phyloP scores from a whole-genome alignment of 2,888 invertebrate genomes.

The Itoplectis maculator region DNA sequence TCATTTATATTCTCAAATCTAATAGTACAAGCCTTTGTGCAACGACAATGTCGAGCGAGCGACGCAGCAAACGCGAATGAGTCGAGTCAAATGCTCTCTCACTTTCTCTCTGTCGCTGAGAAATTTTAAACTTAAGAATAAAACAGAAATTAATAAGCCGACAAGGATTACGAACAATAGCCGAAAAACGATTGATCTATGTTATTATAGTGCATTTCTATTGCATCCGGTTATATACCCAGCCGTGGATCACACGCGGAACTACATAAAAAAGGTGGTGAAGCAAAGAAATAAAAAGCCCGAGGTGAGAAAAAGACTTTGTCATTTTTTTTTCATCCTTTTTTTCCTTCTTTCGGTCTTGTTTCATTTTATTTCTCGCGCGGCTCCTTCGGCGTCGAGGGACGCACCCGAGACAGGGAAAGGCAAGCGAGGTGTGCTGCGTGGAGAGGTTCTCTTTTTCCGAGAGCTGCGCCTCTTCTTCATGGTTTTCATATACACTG shows the following conservation, averaged over 20 bases:
- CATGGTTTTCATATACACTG: constrained; percentile 37
- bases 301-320: constrained; percentile 16
- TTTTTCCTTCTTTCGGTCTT: constrained; percentile 3
- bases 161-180: too few relatives aligned
- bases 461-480: constrained; percentile 21
- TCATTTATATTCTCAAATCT: background rate
- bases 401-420: constrained; percentile 19
- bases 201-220: background rate
- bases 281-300: constrained; percentile 2
- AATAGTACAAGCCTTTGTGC: background rate
- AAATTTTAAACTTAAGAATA: too few relatives aligned
- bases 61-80: constrained; percentile 27
- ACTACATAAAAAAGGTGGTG: background rate
- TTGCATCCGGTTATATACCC: background rate
- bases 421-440: constrained; percentile 8
- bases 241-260: constrained; percentile 12
- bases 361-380: background rate
- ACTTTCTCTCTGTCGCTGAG: background rate
- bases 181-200: too few relatives aligned
- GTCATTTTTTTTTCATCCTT: background rate
- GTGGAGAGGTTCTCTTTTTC: background rate
- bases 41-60: background rate
- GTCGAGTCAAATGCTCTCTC: background rate
- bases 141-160: too few relatives aligned
- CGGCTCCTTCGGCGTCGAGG: constrained; percentile 6